Percentiles rank a stretch among this genome's conserved stretches.
Evolutionary conservation across 2,797 vertebrate genomes (phyloP).

Genomic region (Menidia menidia): DNA sequence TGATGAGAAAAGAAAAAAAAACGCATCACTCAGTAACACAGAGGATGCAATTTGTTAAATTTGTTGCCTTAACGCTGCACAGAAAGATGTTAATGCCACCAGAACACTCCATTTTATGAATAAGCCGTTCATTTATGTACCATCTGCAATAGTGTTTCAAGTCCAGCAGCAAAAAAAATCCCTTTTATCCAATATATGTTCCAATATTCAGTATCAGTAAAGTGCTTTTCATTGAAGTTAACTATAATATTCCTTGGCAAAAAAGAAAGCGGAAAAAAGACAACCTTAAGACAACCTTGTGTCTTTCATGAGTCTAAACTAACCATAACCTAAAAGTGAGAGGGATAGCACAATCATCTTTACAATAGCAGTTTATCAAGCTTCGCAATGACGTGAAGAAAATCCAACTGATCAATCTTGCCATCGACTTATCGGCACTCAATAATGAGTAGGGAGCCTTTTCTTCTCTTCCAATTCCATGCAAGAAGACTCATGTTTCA

Average conservation of each 20-base stretch:
- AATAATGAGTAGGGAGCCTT: slow-evolving; percentile 13
- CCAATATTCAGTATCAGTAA: not conserved
- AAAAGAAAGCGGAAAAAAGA: not conserved
- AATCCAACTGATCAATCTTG: slow-evolving; percentile 16
- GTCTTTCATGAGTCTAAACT: not conserved
- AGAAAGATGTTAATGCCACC: not conserved
- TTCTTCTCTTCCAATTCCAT: slow-evolving; percentile 38
- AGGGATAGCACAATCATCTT: not conserved
- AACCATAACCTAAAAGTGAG: not conserved
- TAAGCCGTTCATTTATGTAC: no score
- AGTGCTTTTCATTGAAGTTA: not conserved
- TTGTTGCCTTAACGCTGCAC: not conserved
- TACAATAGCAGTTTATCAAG: slow-evolving; percentile 20
- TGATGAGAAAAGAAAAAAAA: not conserved
- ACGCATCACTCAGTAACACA: not conserved
- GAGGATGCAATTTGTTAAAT: not conserved
- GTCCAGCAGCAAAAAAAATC: no score
- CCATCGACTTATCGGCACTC: slow-evolving; percentile 41
- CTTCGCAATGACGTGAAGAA: slow-evolving; percentile 1
- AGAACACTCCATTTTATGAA: not conserved
- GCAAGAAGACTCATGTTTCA: slow-evolving; percentile 36
- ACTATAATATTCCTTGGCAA: not conserved
- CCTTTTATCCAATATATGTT: not conserved
- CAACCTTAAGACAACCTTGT: not conserved
- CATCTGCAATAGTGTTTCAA: no score